Base-by-base conservation (phyloP, 2,797 vertebrate species). In the Columba guinea region DNA sequence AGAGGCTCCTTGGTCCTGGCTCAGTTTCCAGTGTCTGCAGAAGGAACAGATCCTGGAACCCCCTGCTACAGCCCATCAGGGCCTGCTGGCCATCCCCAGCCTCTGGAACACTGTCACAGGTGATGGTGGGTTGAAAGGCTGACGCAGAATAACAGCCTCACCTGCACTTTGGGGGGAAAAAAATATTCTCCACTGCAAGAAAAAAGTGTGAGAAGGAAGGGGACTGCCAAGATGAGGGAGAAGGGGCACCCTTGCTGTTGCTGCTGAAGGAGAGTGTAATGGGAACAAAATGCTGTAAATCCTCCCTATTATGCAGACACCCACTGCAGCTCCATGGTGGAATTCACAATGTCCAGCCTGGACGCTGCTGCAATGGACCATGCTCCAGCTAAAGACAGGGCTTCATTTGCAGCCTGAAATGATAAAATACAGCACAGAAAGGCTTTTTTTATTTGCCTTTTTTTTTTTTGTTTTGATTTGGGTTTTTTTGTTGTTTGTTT, bases 231-330 rank as follows among this genome's bases (percentile, higher is more conserved):
- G 48, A 20, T 2, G 5, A 64, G 15, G 20, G 24, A 49, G 16
- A 32, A 68, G 20, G 26, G 26, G 10, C 5, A 26, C 3, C 13
- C 19, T 49, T 26, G 28, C 74, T 82, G 77, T 32, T 68, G 87
- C 58, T 52, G 70, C 22, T 39, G 56, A 32, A 77, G 64, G 39
- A 62, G 58, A 58, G 26, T 9, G 17, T 19, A 28, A 41, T 0
- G 0, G 46, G 35, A 52, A 78, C 1, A 4, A 37, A 34, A 28
- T 37, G n/a, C 53, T 78, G 55, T 60, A 78, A 90, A 64, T 90
- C 49, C 48, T 41, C 35, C 21, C 12, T 7, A 0, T 34, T 64
- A 49, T 0, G 0, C 17, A 90, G 22, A 30, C 1, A 3, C 15
- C 27, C 1, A 4, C 34, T 75, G 49, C n/a, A 64, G 35, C 63